Evolutionary conservation across 2,113 vertebrate genomes (phyloP), one percentile per base, ranked within the genome.

Genomic region (Fregata magnificens): DNA sequence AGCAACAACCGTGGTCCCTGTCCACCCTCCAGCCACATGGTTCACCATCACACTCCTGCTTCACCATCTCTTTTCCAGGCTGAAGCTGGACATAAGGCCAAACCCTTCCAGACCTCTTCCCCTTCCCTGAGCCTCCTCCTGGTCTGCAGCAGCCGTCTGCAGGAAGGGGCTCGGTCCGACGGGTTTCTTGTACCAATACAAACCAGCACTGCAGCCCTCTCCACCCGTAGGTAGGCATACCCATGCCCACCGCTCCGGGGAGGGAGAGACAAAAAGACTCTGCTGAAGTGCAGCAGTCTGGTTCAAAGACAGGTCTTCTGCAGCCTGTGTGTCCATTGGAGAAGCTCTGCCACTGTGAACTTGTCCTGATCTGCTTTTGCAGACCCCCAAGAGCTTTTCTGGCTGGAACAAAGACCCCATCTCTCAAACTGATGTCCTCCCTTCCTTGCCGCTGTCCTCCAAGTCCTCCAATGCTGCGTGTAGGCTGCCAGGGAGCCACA

Each of bases 151-250:
- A 92, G 61, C 47, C 5, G 0, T 69, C 25, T 70, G 61, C 15
- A 56, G 62, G 32, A 18, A 50, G 29, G 20, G 32, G 15, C 40
- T 74, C 1, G 2, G 11, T 13, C 19, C 3, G 2, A 8, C 5
- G 4, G 8, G 13, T 38, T 66, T 85, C 38, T 38, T 74, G 9
- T 21, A 6, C 15, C 13, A 31, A 3, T 11, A 29, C 19, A 71
- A 74, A 34, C 29, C 32, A 28, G 6, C 28, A 16, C 28, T 42
- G 13, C 36, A 42, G 13, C 69, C 52, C 28, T 73, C 36, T 72
- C n/a, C 16, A 32, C 11, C 59, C 0, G 0, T 4, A 29, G 2
- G 4, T 7, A 55, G 26, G 7, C 11, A 11, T 13, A 17, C 9
- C 67, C 6, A 11, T 0, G 1, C 52, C 58, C 44, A 50, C 20